These are phyloP conservation scores for Myathropa florea DNA, from an alignment of 2,888 invertebrate species.

Conservation along the genomic window DNA sequence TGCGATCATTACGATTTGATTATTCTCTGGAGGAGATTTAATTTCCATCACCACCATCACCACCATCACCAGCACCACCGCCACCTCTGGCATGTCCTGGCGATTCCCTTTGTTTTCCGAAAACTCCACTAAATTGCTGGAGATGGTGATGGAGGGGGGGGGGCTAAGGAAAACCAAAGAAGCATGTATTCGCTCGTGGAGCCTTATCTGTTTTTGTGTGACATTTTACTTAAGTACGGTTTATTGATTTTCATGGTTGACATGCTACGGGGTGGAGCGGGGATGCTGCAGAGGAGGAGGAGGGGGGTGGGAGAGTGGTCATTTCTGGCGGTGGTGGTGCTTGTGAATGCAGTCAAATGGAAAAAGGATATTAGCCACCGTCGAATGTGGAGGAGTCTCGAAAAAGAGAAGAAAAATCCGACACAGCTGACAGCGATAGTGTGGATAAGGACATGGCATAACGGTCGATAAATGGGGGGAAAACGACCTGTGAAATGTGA, in stretches of 20 bases:
- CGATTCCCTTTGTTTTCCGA: conserved; percentile 25
- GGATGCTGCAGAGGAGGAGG: conserved; percentile 15
- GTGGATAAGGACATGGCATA: neutral
- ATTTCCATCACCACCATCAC: conserved; percentile 11
- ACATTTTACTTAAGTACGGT: conserved; percentile 61
- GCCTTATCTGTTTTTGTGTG: conserved; percentile 49
- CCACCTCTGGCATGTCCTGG: neutral
- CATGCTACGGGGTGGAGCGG: conserved; percentile 14
- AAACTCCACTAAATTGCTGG: conserved; percentile 48
- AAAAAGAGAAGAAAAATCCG: neutral
- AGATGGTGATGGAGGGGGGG: neutral
- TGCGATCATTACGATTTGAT: conserved; percentile 57
- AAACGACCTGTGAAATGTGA: conserved; percentile 59
- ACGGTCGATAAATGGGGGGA: conserved; percentile 29
- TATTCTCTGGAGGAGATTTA: conserved; percentile 53
- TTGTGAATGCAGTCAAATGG: conserved; percentile 56
- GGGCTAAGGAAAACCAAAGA: neutral
- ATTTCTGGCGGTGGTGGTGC: neutral
- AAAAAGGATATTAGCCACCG: conserved; percentile 63
- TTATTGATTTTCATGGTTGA: conserved; percentile 68
- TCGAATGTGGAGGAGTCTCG: neutral
- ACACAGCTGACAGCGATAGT: neutral
- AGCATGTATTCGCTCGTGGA: neutral
- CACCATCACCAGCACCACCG: no score
- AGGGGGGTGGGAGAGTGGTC: neutral